Conservation (phyloP, 2,113 vertebrate species). For the Peromyscus polionotus region DNA sequence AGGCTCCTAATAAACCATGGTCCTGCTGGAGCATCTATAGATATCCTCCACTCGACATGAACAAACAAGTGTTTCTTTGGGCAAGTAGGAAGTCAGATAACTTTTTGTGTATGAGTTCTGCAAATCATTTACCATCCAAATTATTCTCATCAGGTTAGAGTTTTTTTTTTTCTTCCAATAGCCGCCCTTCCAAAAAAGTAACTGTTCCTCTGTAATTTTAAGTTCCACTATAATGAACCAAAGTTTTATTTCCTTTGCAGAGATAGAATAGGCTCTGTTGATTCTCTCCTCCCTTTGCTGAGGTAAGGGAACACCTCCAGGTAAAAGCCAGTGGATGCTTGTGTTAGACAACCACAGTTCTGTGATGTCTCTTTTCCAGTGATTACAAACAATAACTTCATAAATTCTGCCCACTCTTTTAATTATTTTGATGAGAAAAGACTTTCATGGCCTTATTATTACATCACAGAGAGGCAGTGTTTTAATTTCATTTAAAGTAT, state of each 20-base stretch:
- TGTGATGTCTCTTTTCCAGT: neutral
- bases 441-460: neutral
- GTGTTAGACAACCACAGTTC: neutral
- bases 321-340: neutral
- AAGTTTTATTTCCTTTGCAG: neutral
- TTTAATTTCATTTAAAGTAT: slow-evolving; percentile 38
- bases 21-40: neutral
- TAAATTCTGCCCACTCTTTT: neutral
- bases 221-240: neutral
- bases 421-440: neutral
- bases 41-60: neutral
- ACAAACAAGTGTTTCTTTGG: neutral
- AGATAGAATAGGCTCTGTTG: neutral
- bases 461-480: neutral
- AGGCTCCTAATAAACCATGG: neutral
- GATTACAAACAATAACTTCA: neutral
- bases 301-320: neutral
- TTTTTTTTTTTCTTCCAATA: neutral
- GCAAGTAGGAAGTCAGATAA: too few relatives aligned
- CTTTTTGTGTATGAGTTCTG: neutral
- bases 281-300: neutral
- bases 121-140: neutral
- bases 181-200: neutral
- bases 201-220: neutral
- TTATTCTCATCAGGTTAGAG: neutral